These are phyloP conservation scores for Acronicta aceris DNA, from an alignment of 2,888 invertebrate species.

Conservation along the genomic window DNA sequence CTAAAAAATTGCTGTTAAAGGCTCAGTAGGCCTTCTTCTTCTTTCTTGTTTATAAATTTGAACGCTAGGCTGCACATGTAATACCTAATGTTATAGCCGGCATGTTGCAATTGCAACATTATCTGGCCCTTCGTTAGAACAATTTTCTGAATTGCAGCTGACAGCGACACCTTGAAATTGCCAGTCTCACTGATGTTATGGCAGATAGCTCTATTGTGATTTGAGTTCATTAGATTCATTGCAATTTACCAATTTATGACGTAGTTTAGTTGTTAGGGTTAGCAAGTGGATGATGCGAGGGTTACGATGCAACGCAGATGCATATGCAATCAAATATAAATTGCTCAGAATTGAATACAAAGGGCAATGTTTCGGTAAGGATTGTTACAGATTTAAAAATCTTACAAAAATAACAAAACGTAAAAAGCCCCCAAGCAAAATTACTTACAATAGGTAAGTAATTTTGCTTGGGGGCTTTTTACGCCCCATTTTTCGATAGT, in stretches of 20 bases:
- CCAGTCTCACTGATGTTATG: conserved; percentile 15
- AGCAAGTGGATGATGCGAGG: conserved; percentile 11
- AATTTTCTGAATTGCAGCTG: conserved; percentile 37
- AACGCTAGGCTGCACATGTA: conserved; percentile 20
- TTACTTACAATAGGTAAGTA: no score
- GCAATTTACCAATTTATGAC: conserved; percentile 49
- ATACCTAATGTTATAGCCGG: conserved; percentile 37
- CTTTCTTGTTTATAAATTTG: conserved; percentile 3
- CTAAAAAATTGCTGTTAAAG: not conserved
- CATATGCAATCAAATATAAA: conserved; percentile 7
- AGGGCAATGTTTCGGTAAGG: not conserved
- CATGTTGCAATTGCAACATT: no score
- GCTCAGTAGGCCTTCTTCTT: not conserved
- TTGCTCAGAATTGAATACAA: not conserved
- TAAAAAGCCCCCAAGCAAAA: no score
- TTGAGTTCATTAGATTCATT: conserved; percentile 38
- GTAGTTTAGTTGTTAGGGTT: conserved; percentile 19
- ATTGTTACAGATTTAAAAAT: not conserved
- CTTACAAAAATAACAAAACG: no score
- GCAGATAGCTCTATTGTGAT: conserved; percentile 44
- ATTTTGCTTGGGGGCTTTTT: no score
- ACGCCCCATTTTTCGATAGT: no score
- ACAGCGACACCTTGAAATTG: conserved; percentile 45
- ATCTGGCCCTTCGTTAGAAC: conserved; percentile 6
- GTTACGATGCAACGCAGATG: conserved; percentile 4